phyloP scores from a whole-genome alignment of 2,113 vertebrate species.

The Saimiri boliviensis region DNA sequence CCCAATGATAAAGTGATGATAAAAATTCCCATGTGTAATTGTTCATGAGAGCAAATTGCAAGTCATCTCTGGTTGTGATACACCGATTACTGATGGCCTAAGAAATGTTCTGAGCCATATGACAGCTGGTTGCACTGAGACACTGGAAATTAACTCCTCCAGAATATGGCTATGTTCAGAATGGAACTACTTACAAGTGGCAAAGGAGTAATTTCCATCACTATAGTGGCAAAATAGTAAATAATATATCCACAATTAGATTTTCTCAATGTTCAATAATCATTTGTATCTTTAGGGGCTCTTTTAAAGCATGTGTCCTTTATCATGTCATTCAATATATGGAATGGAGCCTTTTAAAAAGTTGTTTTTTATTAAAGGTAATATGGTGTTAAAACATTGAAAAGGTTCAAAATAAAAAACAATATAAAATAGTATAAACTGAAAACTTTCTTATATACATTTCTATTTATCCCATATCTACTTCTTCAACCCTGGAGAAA shows the following conservation, averaged over 20 bases:
- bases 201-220: not conserved
- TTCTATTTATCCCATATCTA: not conserved
- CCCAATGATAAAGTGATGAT: conserved; percentile 6
- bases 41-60: not conserved
- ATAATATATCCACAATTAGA: not conserved
- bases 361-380: not conserved
- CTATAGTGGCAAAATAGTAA: not conserved
- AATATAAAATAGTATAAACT: not conserved
- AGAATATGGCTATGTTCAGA: not conserved
- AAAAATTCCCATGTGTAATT: not conserved
- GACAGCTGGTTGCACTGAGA: not conserved
- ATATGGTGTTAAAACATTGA: not conserved
- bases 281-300: not conserved
- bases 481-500: not conserved
- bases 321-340: not conserved
- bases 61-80: not conserved
- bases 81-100: not conserved
- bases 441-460: not conserved
- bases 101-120: not conserved
- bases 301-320: not conserved
- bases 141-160: not conserved
- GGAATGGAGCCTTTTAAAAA: not conserved
- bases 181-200: not conserved
- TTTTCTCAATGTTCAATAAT: not conserved
- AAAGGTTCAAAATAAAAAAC: not conserved